A percentile compares a stretch with the other conserved stretches of the same genome.
Evolutionary conservation across 2,888 invertebrate species (phyloP).

Genomic region (Carabus problematicus): DNA sequence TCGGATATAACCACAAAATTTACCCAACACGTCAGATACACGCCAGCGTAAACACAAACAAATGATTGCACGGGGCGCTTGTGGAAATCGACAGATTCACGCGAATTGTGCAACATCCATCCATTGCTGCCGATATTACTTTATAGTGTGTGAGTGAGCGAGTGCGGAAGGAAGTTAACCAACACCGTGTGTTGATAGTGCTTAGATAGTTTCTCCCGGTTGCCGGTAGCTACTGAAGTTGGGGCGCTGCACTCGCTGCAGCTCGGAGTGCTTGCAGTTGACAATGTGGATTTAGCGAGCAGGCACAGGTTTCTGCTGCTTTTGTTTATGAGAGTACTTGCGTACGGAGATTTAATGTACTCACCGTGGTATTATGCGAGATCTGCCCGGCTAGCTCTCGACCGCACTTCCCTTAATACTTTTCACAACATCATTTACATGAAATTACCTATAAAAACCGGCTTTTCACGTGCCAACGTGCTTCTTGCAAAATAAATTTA

Average conservation of each 20-base stretch:
- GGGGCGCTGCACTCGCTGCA: neutral
- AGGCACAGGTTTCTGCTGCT: neutral
- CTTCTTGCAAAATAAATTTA: slow-evolving; percentile 1
- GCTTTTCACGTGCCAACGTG: slow-evolving; percentile 4
- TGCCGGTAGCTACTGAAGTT: neutral
- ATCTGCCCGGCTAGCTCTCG: neutral
- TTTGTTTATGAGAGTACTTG: slow-evolving; percentile 37
- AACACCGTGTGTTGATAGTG: neutral
- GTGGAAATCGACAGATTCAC: slow-evolving; percentile 10
- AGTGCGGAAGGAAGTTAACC: neutral
- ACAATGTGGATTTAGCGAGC: slow-evolving; percentile 25
- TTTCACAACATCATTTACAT: slow-evolving; percentile 19
- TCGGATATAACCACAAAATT: slow-evolving; percentile 3
- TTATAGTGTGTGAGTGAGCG: neutral
- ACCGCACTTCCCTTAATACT: slow-evolving; percentile 1
- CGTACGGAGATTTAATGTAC: slow-evolving; percentile 39
- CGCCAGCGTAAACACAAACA: slow-evolving; percentile 10
- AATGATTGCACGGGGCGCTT: slow-evolving; percentile 2
- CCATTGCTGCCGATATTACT: neutral
- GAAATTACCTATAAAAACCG: slow-evolving; percentile 11
- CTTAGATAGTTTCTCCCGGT: neutral
- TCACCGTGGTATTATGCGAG: slow-evolving; percentile 29
- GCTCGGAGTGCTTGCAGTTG: neutral
- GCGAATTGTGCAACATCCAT: slow-evolving; percentile 11
- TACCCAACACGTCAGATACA: neutral